These are phyloP conservation scores for Scaptomyza polygonia DNA, from an alignment of 2,888 invertebrate genomes.

Conservation along the genomic window DNA sequence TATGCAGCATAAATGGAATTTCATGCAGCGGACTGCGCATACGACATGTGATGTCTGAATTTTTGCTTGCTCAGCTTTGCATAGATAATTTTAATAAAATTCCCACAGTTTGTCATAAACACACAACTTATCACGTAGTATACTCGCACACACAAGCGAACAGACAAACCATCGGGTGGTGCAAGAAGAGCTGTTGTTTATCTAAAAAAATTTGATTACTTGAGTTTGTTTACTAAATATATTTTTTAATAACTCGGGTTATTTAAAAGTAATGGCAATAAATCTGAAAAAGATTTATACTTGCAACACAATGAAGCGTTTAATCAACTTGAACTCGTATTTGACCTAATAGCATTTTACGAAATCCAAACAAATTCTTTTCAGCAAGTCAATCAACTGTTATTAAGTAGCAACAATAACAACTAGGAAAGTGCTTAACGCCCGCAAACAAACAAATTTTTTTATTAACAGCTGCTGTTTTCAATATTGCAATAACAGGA, in stretches of 20 bases:
- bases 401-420: too few relatives aligned
- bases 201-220: background rate
- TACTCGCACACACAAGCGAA: background rate
- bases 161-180: too few relatives aligned
- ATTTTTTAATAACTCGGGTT: background rate
- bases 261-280: background rate
- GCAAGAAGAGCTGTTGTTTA: too few relatives aligned
- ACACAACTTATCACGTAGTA: constrained; percentile 2
- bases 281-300: background rate
- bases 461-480: background rate
- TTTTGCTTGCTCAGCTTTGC: background rate
- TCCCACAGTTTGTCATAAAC: constrained; percentile 10
- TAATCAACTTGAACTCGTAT: background rate
- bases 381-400: background rate
- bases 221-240: background rate
- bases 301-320: background rate
- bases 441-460: background rate
- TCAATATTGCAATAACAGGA: background rate
- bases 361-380: background rate
- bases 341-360: background rate
- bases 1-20: background rate
- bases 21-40: constrained; percentile 12
- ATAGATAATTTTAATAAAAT: constrained; percentile 29
- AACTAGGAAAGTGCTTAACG: background rate
- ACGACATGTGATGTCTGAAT: constrained; percentile 5